Evolutionary conservation across 2,797 vertebrate genomes (phyloP).

Genomic region (Antennarius maculatus): DNA sequence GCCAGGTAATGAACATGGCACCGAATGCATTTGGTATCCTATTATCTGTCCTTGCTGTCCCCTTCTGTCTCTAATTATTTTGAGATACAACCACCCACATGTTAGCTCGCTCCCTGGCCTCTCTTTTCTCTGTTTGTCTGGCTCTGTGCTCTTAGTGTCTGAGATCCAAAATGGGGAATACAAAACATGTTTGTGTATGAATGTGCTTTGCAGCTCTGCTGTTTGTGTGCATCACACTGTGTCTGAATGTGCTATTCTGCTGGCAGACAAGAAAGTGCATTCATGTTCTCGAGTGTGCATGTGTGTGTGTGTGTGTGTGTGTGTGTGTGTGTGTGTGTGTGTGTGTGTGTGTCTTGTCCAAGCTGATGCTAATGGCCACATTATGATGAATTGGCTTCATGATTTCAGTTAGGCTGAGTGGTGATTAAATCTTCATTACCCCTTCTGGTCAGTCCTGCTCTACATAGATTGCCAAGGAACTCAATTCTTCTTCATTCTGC

Average conservation of each 20-base stretch:
- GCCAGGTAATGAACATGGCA: slow-evolving; percentile 66
- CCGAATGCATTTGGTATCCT: slow-evolving; percentile 59
- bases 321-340: too few relatives aligned
- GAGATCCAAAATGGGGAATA: slow-evolving; percentile 13
- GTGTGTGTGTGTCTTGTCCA: slow-evolving; percentile 10
- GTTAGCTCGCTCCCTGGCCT: slow-evolving; percentile 39
- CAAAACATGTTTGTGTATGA: slow-evolving; percentile 16
- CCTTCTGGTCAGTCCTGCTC: slow-evolving; percentile 75
- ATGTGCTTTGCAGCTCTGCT: background rate
- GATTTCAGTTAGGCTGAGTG: slow-evolving; percentile 71
- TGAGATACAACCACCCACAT: slow-evolving; percentile 52
- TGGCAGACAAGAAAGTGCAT: slow-evolving; percentile 11
- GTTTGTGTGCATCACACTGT: slow-evolving; percentile 9
- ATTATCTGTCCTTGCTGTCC: slow-evolving; percentile 66
- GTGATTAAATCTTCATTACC: slow-evolving; percentile 84
- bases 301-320: background rate
- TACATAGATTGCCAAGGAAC: slow-evolving; percentile 69
- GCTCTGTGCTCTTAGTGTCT: slow-evolving; percentile 25
- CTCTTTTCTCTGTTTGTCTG: slow-evolving; percentile 31
- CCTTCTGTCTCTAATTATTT: slow-evolving; percentile 67
- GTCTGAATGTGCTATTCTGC: slow-evolving; percentile 4
- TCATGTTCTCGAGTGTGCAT: slow-evolving; percentile 5
- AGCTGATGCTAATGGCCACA: slow-evolving; percentile 61
- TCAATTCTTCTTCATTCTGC: slow-evolving; percentile 75
- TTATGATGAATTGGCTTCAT: slow-evolving; percentile 76